Evolutionary conservation across 2,888 invertebrate species (phyloP).

Genomic region (Clivina fossor): DNA sequence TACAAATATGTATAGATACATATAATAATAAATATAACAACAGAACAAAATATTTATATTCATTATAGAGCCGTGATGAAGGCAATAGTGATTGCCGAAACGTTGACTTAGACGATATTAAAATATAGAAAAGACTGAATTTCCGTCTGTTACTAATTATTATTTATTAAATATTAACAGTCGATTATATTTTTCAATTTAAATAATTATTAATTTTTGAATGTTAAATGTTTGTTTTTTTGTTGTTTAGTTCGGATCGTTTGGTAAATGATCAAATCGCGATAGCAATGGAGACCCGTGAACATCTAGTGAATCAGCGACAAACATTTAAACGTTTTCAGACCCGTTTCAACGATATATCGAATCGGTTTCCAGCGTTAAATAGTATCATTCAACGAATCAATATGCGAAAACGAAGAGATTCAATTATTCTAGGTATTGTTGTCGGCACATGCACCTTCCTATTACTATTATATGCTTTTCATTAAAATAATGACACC

Average conservation of each 20-base stretch:
- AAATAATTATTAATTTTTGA: background rate
- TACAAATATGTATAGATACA: too few relatives aligned
- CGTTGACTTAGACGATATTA: too few relatives aligned
- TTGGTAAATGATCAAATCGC: slow-evolving; percentile 95
- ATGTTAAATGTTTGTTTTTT: too few relatives aligned
- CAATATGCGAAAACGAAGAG: slow-evolving; percentile 89
- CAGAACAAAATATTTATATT: too few relatives aligned
- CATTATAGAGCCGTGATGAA: too few relatives aligned
- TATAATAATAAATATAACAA: too few relatives aligned
- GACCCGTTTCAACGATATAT: slow-evolving; percentile 89
- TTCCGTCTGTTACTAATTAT: too few relatives aligned
- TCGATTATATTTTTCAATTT: background rate
- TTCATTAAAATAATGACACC: too few relatives aligned
- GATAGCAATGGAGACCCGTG: slow-evolving; percentile 96
- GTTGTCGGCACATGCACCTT: slow-evolving; percentile 89
- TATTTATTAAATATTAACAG: too few relatives aligned
- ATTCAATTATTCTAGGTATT: slow-evolving; percentile 87
- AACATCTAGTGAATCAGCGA: slow-evolving; percentile 86
- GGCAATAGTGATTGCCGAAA: too few relatives aligned
- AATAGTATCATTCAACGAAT: slow-evolving; percentile 90
- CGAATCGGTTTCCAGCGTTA: slow-evolving; percentile 81
- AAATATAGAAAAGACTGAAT: too few relatives aligned
- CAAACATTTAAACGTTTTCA: slow-evolving; percentile 88
- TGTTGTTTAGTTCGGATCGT: slow-evolving; percentile 79
- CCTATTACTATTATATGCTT: slow-evolving; percentile 78